phyloP scores from a whole-genome alignment of 2,113 vertebrate species.

The Percopsis transmontana region DNA sequence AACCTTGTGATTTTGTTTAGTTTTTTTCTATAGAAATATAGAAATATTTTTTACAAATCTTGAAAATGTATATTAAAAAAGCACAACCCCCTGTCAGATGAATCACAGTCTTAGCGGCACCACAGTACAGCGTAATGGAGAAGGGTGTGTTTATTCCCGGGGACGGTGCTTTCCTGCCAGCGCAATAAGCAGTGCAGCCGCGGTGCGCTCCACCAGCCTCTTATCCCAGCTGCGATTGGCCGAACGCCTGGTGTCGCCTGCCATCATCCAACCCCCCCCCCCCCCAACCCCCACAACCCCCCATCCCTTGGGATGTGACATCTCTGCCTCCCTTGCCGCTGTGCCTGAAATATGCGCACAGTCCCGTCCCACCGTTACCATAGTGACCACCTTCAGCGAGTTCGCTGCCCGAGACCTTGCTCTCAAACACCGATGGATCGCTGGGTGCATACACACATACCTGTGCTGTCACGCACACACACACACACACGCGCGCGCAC shows the following conservation, averaged over 20 bases:
- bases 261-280: background rate
- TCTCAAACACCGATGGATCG: constrained; percentile 13
- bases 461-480: background rate
- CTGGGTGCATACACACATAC: constrained; percentile 1
- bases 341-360: constrained; percentile 36
- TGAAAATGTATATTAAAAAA: no score
- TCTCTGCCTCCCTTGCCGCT: constrained; percentile 20
- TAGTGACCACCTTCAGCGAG: constrained; percentile 50
- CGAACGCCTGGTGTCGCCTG: constrained; percentile 27
- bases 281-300: background rate
- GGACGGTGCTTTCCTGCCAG: constrained; percentile 16
- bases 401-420: constrained; percentile 11
- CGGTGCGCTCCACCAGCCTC: constrained; percentile 22
- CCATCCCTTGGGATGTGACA: constrained; percentile 9
- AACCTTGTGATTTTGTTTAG: background rate
- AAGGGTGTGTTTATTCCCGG: background rate
- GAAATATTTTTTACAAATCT: no score
- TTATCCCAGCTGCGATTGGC: constrained; percentile 35
- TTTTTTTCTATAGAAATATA: no score
- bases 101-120: background rate
- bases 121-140: background rate
- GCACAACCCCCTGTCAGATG: background rate
- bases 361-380: constrained; percentile 47
- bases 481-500: background rate
- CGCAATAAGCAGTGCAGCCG: constrained; percentile 31